phyloP scores from a whole-genome alignment of 2,113 vertebrate genomes.

The Struthio camelus region DNA sequence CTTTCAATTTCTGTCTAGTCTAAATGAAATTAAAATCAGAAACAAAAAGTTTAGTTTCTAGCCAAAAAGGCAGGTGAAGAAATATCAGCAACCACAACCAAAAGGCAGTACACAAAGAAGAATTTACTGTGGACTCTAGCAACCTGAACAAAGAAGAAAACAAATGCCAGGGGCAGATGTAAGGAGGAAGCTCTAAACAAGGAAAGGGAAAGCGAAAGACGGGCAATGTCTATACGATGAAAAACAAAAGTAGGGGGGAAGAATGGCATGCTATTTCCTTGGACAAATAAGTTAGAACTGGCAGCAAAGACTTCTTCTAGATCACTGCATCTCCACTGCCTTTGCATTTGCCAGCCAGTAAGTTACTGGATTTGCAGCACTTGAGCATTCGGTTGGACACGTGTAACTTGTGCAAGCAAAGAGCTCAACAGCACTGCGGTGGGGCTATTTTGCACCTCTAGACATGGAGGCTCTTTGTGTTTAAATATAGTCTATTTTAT shows the following conservation, averaged over 20 bases:
- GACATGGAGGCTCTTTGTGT: neutral
- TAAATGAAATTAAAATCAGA: neutral
- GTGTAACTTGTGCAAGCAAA: fast-evolving
- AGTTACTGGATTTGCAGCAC: neutral
- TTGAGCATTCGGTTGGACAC: neutral
- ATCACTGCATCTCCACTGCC: neutral
- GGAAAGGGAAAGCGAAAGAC: neutral
- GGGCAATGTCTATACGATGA: neutral
- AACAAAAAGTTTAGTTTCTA: neutral
- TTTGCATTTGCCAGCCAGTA: neutral
- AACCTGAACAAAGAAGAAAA: neutral
- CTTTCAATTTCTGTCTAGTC: neutral
- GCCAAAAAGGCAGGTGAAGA: neutral
- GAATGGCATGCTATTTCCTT: fast-evolving
- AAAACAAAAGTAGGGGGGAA: neutral
- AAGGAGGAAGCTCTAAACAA: neutral
- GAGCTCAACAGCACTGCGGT: neutral
- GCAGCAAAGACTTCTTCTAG: neutral
- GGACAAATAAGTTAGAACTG: neutral
- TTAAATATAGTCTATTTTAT: constrained; percentile 39
- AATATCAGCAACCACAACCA: neutral
- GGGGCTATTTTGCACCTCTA: constrained; percentile 14
- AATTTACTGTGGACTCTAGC: neutral
- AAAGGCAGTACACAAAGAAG: neutral
- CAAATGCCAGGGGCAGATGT: neutral